phyloP scores from a whole-genome alignment of 1,140 invertebrate species.

The Aphelinus certus region DNA sequence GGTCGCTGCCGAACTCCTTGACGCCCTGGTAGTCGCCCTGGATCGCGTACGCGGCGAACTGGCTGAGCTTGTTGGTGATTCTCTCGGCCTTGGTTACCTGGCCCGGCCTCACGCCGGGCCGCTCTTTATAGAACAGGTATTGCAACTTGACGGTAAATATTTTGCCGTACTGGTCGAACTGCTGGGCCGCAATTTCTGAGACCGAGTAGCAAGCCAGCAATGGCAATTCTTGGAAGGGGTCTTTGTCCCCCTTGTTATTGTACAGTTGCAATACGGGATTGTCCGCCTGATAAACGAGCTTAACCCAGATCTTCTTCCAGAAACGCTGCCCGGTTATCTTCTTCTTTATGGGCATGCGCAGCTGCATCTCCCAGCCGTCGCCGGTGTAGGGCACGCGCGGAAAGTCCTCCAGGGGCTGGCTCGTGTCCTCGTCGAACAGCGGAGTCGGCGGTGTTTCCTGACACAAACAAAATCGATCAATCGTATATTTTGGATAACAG shows the following conservation, averaged over 20 bases:
- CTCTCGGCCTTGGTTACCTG: constrained; percentile 94
- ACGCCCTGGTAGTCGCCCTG: constrained; percentile 92
- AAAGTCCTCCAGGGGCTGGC: constrained; percentile 92
- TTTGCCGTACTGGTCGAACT: constrained; percentile 98
- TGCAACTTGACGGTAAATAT: constrained; percentile 99
- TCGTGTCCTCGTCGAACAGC: constrained; percentile 93
- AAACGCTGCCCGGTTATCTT: constrained; percentile 96
- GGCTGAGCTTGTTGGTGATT: constrained; percentile 89
- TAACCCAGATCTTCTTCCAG: constrained; percentile 97
- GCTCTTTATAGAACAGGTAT: constrained; percentile 98
- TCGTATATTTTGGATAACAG: too few species aligned
- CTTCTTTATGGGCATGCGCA: constrained; percentile 97
- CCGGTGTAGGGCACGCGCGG: constrained; percentile 81
- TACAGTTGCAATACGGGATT: constrained; percentile 87
- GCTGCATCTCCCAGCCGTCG: constrained; percentile 96
- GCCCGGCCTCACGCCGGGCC: constrained; percentile 94
- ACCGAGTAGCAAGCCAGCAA: constrained; percentile 93
- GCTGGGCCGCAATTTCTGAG: constrained; percentile 92
- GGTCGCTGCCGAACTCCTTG: constrained; percentile 91
- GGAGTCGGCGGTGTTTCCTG: constrained; percentile 89
- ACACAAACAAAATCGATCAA: not conserved
- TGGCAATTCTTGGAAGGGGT: constrained; percentile 93
- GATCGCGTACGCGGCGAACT: constrained; percentile 94
- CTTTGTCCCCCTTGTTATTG: constrained; percentile 85
- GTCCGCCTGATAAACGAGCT: constrained; percentile 81